A percentile compares a stretch with the other conserved stretches of the same genome.
Evolutionary conservation across 2,113 vertebrate genomes (phyloP).

Genomic region (Misgurnus anguillicaudatus): DNA sequence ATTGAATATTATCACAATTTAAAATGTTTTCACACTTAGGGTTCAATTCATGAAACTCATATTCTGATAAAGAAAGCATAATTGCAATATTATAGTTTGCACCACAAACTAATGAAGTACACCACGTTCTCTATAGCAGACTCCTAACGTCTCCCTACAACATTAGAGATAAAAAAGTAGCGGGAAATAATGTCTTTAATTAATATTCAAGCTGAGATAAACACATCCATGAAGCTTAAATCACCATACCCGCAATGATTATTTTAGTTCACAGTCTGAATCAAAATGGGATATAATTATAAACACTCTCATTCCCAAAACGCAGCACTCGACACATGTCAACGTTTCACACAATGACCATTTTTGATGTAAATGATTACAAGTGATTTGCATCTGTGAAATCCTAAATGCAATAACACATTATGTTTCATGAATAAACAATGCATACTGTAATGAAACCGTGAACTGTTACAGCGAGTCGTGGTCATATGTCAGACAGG

Average conservation of each 20-base stretch:
- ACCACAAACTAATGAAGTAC: constrained; percentile 28
- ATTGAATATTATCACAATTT: constrained; percentile 38
- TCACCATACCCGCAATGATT: constrained; percentile 41
- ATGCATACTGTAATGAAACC: constrained; percentile 33
- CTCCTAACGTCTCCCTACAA: constrained; percentile 25
- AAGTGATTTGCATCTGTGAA: constrained; percentile 36
- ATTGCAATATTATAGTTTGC: constrained; percentile 48
- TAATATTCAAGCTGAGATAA: constrained; percentile 51
- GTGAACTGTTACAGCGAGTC: constrained; percentile 21
- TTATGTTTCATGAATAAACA: constrained; percentile 47
- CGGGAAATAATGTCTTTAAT: constrained; percentile 47
- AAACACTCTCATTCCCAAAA: constrained; percentile 20
- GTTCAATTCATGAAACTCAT: constrained; percentile 45
- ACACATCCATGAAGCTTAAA: constrained; percentile 50
- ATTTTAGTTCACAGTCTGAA: constrained; percentile 37
- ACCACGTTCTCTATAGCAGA: constrained; percentile 5
- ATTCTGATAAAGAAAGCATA: constrained; percentile 46
- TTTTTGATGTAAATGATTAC: constrained; percentile 25
- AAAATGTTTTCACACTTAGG: constrained; percentile 47
- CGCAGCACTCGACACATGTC: neutral
- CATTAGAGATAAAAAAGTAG: constrained; percentile 47
- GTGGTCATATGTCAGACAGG: constrained; percentile 38
- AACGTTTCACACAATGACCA: constrained; percentile 9
- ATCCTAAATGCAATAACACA: constrained; percentile 29
- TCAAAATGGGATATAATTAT: constrained; percentile 47